phyloP scores from a whole-genome alignment of 23 tunicate genomes.

The Oikopleura vanhoeffeni region DNA sequence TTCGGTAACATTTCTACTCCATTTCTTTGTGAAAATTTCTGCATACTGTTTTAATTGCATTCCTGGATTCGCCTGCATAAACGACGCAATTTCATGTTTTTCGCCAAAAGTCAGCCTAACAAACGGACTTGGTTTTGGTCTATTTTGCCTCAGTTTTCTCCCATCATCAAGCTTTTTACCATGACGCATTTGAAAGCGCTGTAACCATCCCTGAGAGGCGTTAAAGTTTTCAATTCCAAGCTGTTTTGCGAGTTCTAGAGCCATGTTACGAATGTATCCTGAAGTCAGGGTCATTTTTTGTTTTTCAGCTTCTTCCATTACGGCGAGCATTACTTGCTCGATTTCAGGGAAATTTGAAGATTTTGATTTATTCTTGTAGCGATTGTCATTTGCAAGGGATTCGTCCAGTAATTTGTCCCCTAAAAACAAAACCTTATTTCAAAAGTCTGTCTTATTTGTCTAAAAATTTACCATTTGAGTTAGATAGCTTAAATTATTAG shows the following conservation, averaged over 20 bases:
- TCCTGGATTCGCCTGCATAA: background rate
- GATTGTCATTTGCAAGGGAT: slow-evolving; percentile 7
- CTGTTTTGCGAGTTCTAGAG: slow-evolving; percentile 10
- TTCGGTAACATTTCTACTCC: slow-evolving; percentile 2
- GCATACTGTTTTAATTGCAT: background rate
- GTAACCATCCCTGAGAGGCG: slow-evolving; percentile 10
- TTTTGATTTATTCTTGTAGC: background rate
- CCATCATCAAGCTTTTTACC: slow-evolving; percentile 13
- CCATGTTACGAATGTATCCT: slow-evolving; percentile 11
- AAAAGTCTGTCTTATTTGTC: too few relatives aligned
- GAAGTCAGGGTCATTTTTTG: slow-evolving; percentile 3
- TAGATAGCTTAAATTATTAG: too few relatives aligned
- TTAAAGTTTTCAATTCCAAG: slow-evolving; percentile 10
- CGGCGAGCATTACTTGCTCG: slow-evolving; percentile 14
- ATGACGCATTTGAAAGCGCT: slow-evolving; percentile 15
- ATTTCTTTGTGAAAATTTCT: slow-evolving; percentile 8
- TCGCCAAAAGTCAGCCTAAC: slow-evolving; percentile 10
- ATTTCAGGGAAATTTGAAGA: slow-evolving; percentile 11
- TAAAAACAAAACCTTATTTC: too few relatives aligned
- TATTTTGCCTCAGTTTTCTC: slow-evolving; percentile 2
- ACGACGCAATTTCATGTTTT: slow-evolving; percentile 5
- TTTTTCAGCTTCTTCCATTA: slow-evolving; percentile 11
- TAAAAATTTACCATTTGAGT: too few relatives aligned
- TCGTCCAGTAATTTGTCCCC: slow-evolving; percentile 11
- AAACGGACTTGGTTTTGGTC: slow-evolving; percentile 6